Base-by-base conservation (phyloP, 2,888 invertebrate genomes). In the Chydorus sphaericus region DNA sequence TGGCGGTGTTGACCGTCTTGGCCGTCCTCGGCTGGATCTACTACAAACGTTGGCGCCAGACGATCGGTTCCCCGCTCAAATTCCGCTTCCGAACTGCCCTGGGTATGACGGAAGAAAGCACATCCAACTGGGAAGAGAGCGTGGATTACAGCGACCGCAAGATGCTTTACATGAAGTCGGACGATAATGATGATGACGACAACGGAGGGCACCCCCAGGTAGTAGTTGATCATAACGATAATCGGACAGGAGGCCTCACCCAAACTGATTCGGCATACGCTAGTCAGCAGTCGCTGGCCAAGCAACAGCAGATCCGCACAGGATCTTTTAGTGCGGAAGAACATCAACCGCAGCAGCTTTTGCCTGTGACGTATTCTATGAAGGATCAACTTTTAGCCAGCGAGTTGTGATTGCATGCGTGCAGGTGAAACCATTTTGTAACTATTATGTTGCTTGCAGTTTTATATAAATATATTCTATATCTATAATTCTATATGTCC, bases 101-200 rank as follows among this genome's bases (percentile, higher is more conserved):
- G 16, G 48, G 48, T 10, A 14, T 36, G 16, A 48, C 48, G 14
- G 55, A 55, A 33, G 55, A 55, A 33, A 55, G 55, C 23, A 49
- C 39, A 1, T 33, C 55, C n/a, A n/a, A n/a, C n/a, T 55, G 55
- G 55, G 55, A 55, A n/a, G 55, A 55, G 16, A 55, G 55, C 28
- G 55, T 55, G 4, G 55, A 55, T n/a, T 55, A 49, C 31, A 29
- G 48, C 14, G 55, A 55, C 26, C 48, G 49, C 16, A 48, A 36
- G 36, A 48, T 29, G 23, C 23, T 55, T 14, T 39, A 48, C 36
- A 30, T 28, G 10, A 55, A 55, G 10, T 36, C 36, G 18, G 37
- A 28, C 28, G 37, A 37, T 3, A 31, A 31, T 6, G 23, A 37
- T n/a, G 53, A 53, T 16, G 18, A 37, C 6, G 53, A 53, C 23